These are phyloP conservation scores for Dicentrarchus labrax DNA, from an alignment of 2,113 vertebrate species.

Conservation along the genomic window DNA sequence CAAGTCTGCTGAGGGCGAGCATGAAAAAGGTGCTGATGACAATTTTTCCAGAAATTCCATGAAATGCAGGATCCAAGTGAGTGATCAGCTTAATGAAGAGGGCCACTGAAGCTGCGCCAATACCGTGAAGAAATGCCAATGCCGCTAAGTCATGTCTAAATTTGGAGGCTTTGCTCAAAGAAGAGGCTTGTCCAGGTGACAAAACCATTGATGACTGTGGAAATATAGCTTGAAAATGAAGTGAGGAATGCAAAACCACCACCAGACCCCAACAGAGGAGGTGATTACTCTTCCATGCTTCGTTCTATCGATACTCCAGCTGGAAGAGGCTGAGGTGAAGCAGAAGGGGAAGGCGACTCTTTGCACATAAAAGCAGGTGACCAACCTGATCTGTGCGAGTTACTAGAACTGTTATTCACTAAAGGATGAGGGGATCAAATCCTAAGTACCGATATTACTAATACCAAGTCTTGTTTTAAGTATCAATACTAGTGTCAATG, in stretches of 20 bases:
- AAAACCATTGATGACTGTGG: constrained; percentile 30
- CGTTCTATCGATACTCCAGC: constrained; percentile 39
- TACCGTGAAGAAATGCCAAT: constrained; percentile 29
- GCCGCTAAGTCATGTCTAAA: constrained; percentile 27
- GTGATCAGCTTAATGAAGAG: constrained; percentile 25
- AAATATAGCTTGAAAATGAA: constrained; percentile 44
- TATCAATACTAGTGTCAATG: too few species aligned
- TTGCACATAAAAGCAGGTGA: neutral
- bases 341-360: neutral
- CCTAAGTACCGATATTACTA: too few species aligned
- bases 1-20: constrained; percentile 15
- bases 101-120: neutral
- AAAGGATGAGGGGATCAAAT: neutral
- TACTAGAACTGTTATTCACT: neutral
- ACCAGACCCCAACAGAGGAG: constrained; percentile 36
- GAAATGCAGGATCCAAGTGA: constrained; percentile 4
- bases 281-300: constrained; percentile 51
- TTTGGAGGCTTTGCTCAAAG: neutral
- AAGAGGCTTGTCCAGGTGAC: constrained; percentile 43
- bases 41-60: constrained; percentile 51
- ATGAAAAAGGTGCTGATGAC: constrained; percentile 24
- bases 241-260: constrained; percentile 46
- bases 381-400: neutral
- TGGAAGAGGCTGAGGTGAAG: constrained; percentile 36
- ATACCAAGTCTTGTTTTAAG: too few species aligned